Percentiles rank a stretch among this genome's conserved stretches.
phyloP scores from a whole-genome alignment of 2,113 vertebrate species.

The Lipotes vexillifer region DNA sequence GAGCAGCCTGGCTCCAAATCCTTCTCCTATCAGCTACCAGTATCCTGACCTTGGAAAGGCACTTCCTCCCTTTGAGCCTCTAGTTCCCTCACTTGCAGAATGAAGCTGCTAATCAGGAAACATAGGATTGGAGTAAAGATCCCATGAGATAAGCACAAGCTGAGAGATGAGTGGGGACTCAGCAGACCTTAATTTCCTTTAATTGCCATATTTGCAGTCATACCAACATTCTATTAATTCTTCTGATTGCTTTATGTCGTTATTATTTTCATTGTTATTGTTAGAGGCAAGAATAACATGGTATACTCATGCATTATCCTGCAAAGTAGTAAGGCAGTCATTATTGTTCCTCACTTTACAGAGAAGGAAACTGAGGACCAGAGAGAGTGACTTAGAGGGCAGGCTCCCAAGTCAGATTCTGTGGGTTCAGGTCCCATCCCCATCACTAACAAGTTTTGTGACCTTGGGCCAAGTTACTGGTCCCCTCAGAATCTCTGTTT shows the following conservation, averaged over 20 bases:
- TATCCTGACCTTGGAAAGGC: not conserved
- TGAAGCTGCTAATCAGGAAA: not conserved
- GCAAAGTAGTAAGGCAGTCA: not conserved
- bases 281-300: not conserved
- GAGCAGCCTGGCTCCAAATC: not conserved
- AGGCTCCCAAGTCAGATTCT: not conserved
- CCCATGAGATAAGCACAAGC: not conserved
- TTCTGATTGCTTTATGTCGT: not conserved
- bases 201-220: not conserved
- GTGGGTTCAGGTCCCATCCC: not conserved
- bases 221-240: not conserved
- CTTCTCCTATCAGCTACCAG: not conserved
- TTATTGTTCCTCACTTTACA: not conserved
- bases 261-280: not conserved
- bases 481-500: not conserved
- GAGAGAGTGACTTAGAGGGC: not conserved
- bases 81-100: not conserved
- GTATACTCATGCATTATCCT: not conserved
- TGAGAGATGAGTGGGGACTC: not conserved
- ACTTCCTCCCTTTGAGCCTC: not conserved
- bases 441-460: not conserved
- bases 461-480: not conserved
- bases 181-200: not conserved
- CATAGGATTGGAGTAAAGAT: not conserved
- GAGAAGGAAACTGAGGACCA: not conserved